A percentile compares a stretch with the other conserved stretches of the same genome.
Evolutionary conservation across 2,888 invertebrate species (phyloP).

Genomic region (Alviniconcha strummeri): DNA sequence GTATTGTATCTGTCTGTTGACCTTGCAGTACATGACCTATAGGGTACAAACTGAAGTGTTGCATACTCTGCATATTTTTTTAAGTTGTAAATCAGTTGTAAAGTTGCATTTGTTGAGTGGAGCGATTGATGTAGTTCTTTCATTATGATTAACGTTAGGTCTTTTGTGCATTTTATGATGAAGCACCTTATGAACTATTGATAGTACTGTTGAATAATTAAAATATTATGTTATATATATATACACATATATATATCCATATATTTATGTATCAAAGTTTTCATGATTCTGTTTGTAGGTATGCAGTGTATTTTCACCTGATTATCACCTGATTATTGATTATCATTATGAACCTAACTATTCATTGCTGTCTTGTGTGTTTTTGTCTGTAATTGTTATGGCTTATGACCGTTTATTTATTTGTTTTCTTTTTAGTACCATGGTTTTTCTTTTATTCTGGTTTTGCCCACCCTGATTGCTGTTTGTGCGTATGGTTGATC

Average conservation of each 20-base stretch:
- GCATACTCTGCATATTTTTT: slow-evolving; percentile 1
- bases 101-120: slow-evolving; percentile 9
- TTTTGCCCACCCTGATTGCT: neutral
- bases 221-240: slow-evolving; percentile 3
- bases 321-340: neutral
- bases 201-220: neutral
- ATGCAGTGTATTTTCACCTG: slow-evolving; percentile 19
- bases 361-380: neutral
- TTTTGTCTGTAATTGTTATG: slow-evolving; percentile 3
- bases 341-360: slow-evolving; percentile 3
- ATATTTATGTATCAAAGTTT: slow-evolving; percentile 7
- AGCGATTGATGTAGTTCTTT: slow-evolving; percentile 19
- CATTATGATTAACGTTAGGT: slow-evolving; percentile 19
- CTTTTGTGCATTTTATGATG: slow-evolving; percentile 5
- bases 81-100: slow-evolving; percentile 18
- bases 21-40: slow-evolving; percentile 12
- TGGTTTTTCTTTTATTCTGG: neutral
- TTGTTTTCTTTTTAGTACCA: neutral
- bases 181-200: slow-evolving; percentile 10
- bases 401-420: neutral
- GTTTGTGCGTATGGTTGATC: too few relatives aligned
- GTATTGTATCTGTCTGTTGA: slow-evolving; percentile 13
- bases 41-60: slow-evolving; percentile 22
- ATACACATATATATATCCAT: neutral
- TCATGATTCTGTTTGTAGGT: slow-evolving; percentile 19